Percentiles rank a stretch among this genome's conserved stretches.
Evolutionary conservation across 2,888 invertebrate genomes (phyloP).

Genomic region (Drosophila histrio): DNA sequence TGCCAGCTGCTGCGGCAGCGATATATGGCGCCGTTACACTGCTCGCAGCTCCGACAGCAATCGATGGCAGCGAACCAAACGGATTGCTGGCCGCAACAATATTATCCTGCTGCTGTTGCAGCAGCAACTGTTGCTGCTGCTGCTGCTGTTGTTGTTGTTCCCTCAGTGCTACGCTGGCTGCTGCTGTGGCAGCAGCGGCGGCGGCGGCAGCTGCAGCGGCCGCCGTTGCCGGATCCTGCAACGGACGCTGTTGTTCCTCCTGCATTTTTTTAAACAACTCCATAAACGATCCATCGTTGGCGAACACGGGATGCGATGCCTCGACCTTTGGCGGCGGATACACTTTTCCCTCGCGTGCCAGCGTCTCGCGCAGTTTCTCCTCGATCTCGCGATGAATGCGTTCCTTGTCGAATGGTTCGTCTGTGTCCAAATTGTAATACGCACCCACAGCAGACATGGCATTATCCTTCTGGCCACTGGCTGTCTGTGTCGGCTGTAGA

Average conservation of each 20-base stretch:
- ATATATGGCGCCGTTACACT: conserved; percentile 73
- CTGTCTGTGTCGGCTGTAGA: not conserved
- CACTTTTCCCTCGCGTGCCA: conserved; percentile 83
- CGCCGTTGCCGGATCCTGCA: conserved; percentile 1
- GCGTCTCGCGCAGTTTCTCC: conserved; percentile 81
- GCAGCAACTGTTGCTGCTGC: not conserved
- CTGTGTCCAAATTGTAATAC: conserved; percentile 78
- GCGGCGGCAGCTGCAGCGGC: conserved; percentile 1
- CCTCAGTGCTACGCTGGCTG: too few species aligned
- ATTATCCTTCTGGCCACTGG: conserved; percentile 25
- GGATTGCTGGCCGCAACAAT: not conserved
- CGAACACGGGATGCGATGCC: conserved; percentile 83
- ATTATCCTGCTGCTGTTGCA: not conserved
- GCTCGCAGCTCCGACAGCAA: conserved; percentile 60
- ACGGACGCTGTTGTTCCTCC: conserved; percentile 74
- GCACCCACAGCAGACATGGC: conserved; percentile 65
- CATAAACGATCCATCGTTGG: conserved; percentile 94
- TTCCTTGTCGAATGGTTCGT: conserved; percentile 83
- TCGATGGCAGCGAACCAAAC: conserved; percentile 54
- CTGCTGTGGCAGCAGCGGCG: not conserved
- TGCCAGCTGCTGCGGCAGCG: conserved; percentile 70
- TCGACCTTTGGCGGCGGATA: conserved; percentile 88
- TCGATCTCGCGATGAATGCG: conserved; percentile 84
- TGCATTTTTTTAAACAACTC: conserved; percentile 96
- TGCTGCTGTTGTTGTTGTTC: conserved; percentile 7